A percentile compares a stretch with the other conserved stretches of the same genome.
Evolutionary conservation across 2,113 vertebrate species (phyloP).

Genomic region (Myotis brandtii): DNA sequence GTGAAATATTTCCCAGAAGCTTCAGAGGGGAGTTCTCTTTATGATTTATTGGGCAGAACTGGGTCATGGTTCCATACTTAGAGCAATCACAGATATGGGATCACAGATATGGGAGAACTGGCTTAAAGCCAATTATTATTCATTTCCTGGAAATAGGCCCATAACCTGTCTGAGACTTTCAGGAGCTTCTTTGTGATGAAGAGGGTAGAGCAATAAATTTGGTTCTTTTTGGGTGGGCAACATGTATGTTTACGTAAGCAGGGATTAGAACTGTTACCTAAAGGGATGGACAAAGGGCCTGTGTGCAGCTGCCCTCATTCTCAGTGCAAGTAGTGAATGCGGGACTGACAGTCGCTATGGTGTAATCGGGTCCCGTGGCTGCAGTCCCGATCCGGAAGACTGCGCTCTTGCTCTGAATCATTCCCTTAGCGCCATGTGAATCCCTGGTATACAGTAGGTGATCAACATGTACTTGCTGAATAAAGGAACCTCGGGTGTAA

Average conservation of each 20-base stretch:
- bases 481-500: background rate
- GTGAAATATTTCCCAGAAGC: background rate
- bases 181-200: constrained; percentile 1
- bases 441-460: background rate
- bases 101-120: background rate
- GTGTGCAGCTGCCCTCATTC: background rate
- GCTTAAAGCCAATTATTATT: background rate
- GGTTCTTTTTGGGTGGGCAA: background rate
- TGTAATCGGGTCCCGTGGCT: background rate
- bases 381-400: background rate
- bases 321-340: background rate
- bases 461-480: background rate
- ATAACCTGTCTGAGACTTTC: background rate
- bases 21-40: background rate
- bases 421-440: background rate
- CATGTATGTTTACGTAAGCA: background rate
- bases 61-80: background rate
- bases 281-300: background rate
- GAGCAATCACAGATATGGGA: background rate
- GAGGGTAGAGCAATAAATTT: background rate
- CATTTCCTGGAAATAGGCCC: background rate
- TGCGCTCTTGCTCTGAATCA: background rate
- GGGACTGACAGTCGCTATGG: background rate
- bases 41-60: background rate
- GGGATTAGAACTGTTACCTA: background rate